Percentiles rank a stretch among this genome's conserved stretches.
These are phyloP conservation scores for Beroe forskalii DNA, from an alignment of 37 sponge, comb jelly and placozoan genomes.

Conservation along the genomic window DNA sequence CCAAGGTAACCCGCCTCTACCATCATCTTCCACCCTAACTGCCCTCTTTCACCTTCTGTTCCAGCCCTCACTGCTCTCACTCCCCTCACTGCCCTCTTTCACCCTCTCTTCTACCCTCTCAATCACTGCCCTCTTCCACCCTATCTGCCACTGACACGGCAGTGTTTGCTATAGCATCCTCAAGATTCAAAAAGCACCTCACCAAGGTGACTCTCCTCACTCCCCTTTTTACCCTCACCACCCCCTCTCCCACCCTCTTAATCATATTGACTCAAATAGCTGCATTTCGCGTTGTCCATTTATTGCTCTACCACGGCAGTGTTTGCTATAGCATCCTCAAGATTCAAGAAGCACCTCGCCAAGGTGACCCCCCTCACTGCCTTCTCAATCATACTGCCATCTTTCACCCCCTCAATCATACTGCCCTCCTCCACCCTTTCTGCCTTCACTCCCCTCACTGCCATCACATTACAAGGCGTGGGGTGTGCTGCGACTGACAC, in stretches of 20 bases:
- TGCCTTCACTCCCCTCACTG: no score
- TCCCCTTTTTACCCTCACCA: neutral
- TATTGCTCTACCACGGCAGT: no score
- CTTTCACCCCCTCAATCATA: no score
- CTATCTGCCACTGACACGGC: constrained; percentile 63
- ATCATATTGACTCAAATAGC: no score
- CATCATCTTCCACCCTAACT: no score
- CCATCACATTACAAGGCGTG: constrained; percentile 7
- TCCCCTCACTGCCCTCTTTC: neutral
- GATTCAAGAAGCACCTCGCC: constrained; percentile 24
- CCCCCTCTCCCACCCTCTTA: no score
- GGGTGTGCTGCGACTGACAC: constrained; percentile 62
- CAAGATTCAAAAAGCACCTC: constrained; percentile 21
- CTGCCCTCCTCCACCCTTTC: no score
- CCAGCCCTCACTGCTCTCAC: neutral
- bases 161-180: constrained; percentile 26
- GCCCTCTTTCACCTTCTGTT: no score
- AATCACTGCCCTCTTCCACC: no score
- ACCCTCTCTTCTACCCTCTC: neutral
- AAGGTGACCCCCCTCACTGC: neutral
- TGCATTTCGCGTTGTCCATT: no score
- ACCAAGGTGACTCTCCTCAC: constrained; percentile 36
- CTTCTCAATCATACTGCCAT: no score
- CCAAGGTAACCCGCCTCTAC: no score
- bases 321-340: constrained; percentile 24